Evolutionary conservation across 2,888 invertebrate species (phyloP).

Genomic region (Emmelina monodactyla): DNA sequence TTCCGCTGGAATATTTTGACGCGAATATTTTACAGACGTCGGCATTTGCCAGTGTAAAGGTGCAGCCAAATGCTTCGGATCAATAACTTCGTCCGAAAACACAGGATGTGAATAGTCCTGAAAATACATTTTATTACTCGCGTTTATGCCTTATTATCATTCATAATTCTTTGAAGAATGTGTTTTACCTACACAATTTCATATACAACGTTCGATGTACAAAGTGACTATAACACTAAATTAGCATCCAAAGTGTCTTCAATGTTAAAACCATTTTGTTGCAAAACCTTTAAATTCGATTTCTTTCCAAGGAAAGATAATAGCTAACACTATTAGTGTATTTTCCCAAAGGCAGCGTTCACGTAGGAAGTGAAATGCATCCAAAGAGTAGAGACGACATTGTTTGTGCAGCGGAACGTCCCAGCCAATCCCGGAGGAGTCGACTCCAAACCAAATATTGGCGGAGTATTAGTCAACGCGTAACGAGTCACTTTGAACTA

Average conservation of each 20-base stretch:
- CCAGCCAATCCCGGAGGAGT: constrained; percentile 31
- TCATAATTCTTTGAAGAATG: too few species aligned
- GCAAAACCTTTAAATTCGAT: too few species aligned
- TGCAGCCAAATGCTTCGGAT: constrained; percentile 35
- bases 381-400: constrained; percentile 32
- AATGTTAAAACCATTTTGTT: too few species aligned
- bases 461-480: constrained; percentile 43
- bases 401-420: constrained; percentile 39
- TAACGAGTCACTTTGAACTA: constrained; percentile 39
- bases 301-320: too few species aligned
- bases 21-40: constrained; percentile 17
- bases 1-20: constrained; percentile 31
- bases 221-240: too few species aligned
- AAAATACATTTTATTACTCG: constrained; percentile 29
- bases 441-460: constrained; percentile 45
- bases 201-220: too few species aligned
- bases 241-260: too few species aligned
- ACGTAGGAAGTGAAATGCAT: constrained; percentile 27
- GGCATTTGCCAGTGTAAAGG: constrained; percentile 21
- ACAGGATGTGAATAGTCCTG: constrained; percentile 37
- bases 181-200: too few species aligned
- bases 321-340: constrained; percentile 27
- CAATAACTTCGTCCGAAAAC: constrained; percentile 33
- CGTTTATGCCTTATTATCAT: constrained; percentile 36
- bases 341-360: constrained; percentile 21